A percentile compares a stretch with the other conserved stretches of the same genome.
Conservation (phyloP, 2,888 invertebrate genomes). For the Hipparchia sbordonii region DNA sequence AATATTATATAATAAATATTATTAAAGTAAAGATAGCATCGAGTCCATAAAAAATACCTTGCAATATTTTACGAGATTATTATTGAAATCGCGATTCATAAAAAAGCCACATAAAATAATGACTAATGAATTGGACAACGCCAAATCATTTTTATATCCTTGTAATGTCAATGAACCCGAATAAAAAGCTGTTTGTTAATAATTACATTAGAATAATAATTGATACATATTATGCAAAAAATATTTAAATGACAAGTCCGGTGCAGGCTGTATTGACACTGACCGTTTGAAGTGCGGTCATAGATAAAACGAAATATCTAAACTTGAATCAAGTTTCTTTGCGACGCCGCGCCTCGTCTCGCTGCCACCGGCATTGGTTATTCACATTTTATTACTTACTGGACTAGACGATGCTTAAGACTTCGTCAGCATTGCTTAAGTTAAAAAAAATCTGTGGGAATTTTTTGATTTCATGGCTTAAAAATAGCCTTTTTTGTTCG, state of each 20-base stretch:
- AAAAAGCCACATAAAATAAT: slow-evolving; percentile 22
- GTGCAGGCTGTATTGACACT: slow-evolving; percentile 54
- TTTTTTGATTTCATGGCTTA: too few species aligned
- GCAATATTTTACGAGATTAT: slow-evolving; percentile 2
- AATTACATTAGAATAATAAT: slow-evolving; percentile 50
- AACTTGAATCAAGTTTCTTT: slow-evolving; percentile 31
- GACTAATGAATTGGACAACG: slow-evolving; percentile 23
- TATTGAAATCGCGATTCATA: slow-evolving; percentile 9
- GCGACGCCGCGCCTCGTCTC: neutral
- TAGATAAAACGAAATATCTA: slow-evolving; percentile 36
- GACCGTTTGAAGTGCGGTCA: slow-evolving; percentile 47
- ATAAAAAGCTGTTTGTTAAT: slow-evolving; percentile 51
- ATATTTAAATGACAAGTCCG: slow-evolving; percentile 55
- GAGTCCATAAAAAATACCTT: slow-evolving; percentile 13
- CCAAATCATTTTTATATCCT: slow-evolving; percentile 29
- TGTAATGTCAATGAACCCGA: slow-evolving; percentile 46
- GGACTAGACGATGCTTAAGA: neutral
- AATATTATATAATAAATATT: neutral
- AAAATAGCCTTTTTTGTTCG: too few species aligned
- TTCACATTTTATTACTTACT: slow-evolving; percentile 10
- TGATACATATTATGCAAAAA: slow-evolving; percentile 50
- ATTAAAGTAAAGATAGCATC: neutral
- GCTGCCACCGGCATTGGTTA: slow-evolving; percentile 1
- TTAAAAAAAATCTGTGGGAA: too few species aligned
- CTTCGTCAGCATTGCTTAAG: too few species aligned